Conservation (phyloP, 2,797 vertebrate species). For the Oryzias dopingdopingensis region DNA sequence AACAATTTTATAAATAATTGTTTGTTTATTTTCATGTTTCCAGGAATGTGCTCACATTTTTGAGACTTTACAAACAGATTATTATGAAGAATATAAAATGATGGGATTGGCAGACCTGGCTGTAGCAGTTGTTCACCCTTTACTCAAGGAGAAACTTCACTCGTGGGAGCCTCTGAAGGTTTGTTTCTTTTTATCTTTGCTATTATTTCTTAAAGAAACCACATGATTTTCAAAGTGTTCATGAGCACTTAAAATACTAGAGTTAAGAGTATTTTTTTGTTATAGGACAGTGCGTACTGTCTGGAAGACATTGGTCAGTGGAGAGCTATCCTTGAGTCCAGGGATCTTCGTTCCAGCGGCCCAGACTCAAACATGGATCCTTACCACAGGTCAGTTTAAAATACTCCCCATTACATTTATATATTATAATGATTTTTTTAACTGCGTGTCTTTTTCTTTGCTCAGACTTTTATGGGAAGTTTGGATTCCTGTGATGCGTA, state of each 20-base stretch:
- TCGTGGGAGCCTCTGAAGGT: conserved; percentile 95
- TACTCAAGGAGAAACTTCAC: conserved; percentile 89
- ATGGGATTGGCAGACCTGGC: conserved; percentile 90
- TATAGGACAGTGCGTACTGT: conserved; percentile 86
- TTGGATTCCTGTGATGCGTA: conserved; percentile 90
- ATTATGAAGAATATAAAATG: conserved; percentile 92
- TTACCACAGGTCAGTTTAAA: conserved; percentile 87
- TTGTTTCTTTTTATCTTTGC: background rate
- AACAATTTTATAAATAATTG: background rate
- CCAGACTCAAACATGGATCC: conserved; percentile 91
- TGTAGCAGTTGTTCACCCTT: conserved; percentile 89
- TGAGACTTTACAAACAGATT: conserved; percentile 91
- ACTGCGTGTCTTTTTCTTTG: background rate
- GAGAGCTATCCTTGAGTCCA: conserved; percentile 90
- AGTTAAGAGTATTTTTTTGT: background rate
- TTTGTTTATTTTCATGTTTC: background rate
- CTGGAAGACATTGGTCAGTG: conserved; percentile 91
- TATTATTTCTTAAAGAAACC: background rate
- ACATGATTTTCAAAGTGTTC: background rate
- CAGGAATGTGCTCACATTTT: conserved; percentile 88
- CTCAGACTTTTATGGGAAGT: conserved; percentile 93
- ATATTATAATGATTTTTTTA: background rate
- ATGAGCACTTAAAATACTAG: background rate
- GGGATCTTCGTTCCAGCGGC: conserved; percentile 82
- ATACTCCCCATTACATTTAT: background rate